Evolutionary conservation across 35 echinoderm and acorn worm genomes (phyloP).

Genomic region (Nesometra sesokonis): DNA sequence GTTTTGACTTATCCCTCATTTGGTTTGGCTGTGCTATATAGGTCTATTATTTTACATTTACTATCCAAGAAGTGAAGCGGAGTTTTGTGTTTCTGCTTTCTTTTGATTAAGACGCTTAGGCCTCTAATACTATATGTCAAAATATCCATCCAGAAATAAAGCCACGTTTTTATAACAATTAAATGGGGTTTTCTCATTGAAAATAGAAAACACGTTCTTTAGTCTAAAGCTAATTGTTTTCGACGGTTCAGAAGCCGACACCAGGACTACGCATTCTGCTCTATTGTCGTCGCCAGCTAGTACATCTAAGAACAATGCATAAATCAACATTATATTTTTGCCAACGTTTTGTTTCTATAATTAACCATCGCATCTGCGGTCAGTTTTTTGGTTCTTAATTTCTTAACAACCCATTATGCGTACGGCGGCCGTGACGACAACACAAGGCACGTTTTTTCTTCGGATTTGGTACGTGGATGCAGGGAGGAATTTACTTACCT

Average conservation of each 20-base stretch:
- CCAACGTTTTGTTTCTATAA: neutral
- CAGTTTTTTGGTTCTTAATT: neutral
- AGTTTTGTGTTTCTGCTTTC: too few species aligned
- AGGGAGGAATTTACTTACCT: too few species aligned
- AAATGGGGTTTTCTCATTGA: neutral
- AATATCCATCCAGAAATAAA: neutral
- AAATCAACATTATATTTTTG: neutral
- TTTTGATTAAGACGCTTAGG: too few species aligned
- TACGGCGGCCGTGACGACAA: neutral
- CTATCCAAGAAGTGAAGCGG: too few species aligned
- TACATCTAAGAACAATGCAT: neutral
- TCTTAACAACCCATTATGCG: neutral
- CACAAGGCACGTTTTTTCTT: neutral
- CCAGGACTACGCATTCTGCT: neutral
- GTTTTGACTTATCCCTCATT: too few species aligned
- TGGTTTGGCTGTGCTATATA: too few species aligned
- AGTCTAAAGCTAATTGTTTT: neutral
- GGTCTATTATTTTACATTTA: too few species aligned
- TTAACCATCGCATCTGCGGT: neutral
- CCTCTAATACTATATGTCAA: neutral
- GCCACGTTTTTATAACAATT: neutral
- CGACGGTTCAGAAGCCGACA: neutral
- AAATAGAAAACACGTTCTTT: neutral
- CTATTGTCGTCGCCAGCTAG: neutral
- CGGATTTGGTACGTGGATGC: too few species aligned